Base-by-base conservation (phyloP, 2,888 invertebrate species). In the Mimas tiliae region DNA sequence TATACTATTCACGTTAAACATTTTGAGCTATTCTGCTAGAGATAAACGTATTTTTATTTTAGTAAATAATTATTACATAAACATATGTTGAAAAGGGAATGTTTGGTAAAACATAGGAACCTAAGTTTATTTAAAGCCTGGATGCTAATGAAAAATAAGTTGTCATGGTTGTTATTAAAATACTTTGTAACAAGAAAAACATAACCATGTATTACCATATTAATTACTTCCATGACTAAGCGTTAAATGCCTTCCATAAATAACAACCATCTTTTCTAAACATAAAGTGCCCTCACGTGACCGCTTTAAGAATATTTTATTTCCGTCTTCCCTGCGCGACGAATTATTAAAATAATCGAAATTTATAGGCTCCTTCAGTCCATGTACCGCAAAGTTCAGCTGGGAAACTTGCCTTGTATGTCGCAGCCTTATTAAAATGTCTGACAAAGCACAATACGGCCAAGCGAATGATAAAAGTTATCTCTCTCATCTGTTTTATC, bases 351-450 rank as follows among this genome's bases (percentile, higher is more conserved):
- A 47, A 47, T 45, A 64, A 33, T 19, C 9, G 6, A 27, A 45
- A 48, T 65, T 53, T 38, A 55, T 55, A 48, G 19, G 47, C 34
- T 55, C 34, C 34, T 19, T 16, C 19, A 48, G 33, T 19, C 34
- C 33, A 16, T 21, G 19, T 55, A 48, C 34, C 19, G 48, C 47
- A 47, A 27, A 65, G 47, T 19, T 48, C n/a, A 16, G 48, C 34
- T 21, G 6, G 4, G 19, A 11, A 38, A 42, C 19, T 58, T 12
- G n/a, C 16, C 19, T 8, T 58, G 6, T 58, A 19, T 19, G 58
- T 42, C 16, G 58, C 19, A 38, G 58, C 0, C 4, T 11, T 11
- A 19, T 19, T 58, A 12, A 58, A 19, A 58, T 6, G 11, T 42
- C 38, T 12, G 58, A 6, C 38, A 12, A 38, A 19, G 16, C 16